Evolutionary conservation across 2,888 invertebrate species (phyloP).

Genomic region (Eupithecia inturbata): DNA sequence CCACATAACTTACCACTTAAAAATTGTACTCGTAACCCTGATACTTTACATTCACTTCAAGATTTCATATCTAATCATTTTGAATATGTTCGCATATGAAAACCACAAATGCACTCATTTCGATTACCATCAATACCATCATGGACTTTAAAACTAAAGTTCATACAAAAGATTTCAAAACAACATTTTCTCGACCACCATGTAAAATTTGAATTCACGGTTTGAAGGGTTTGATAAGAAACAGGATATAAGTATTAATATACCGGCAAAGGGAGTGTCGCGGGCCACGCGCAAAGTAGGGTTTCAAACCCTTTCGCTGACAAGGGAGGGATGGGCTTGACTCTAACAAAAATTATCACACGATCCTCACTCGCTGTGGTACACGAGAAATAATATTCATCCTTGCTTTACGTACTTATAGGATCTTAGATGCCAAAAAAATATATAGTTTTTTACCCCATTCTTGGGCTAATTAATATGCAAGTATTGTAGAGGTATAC

Average conservation of each 20-base stretch:
- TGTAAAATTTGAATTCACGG: background rate
- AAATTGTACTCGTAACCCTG: background rate
- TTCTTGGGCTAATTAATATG: background rate
- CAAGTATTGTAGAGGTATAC: no score
- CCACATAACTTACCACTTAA: background rate
- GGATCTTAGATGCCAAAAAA: no score
- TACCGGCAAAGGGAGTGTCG: background rate
- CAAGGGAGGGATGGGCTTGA: no score
- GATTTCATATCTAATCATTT: background rate
- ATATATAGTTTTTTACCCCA: background rate
- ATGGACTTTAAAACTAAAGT: background rate
- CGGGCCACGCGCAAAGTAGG: background rate
- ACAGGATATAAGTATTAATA: background rate
- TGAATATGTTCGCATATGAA: background rate
- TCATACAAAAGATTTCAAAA: background rate
- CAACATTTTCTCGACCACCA: background rate
- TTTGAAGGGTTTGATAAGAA: background rate
- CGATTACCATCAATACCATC: background rate
- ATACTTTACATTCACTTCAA: conserved; percentile 1
- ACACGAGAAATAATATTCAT: background rate
- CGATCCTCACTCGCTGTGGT: background rate
- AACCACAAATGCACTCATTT: background rate
- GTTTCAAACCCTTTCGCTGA: background rate
- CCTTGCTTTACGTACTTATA: background rate
- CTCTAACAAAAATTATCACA: no score